Percentiles rank a stretch among this genome's conserved stretches.
phyloP scores from a whole-genome alignment of 1,140 invertebrate species.

The Eueides isabella region DNA sequence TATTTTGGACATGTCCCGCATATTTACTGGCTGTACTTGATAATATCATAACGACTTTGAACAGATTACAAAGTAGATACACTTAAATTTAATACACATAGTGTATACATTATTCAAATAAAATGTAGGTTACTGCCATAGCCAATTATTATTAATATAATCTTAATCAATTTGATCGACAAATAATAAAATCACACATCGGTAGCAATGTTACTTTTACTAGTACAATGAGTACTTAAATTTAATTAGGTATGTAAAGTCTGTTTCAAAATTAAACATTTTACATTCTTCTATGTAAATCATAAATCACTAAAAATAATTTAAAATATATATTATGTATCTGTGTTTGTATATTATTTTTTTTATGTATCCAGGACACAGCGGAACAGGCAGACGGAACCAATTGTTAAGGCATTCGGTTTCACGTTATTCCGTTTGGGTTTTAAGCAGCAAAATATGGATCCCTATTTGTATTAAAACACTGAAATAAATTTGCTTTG shows the following conservation, averaged over 20 bases:
- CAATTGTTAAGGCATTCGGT: no score
- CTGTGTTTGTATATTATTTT: no score
- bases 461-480: no score
- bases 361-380: no score
- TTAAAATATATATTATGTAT: no score
- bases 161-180: slow-evolving; percentile 42
- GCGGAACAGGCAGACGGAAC: no score
- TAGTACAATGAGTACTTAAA: slow-evolving; percentile 52
- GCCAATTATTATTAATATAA: neutral
- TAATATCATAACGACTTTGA: neutral
- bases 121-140: slow-evolving; percentile 6
- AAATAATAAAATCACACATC: slow-evolving; percentile 52
- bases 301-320: no score
- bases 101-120: neutral
- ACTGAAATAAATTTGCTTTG: no score
- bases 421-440: no score
- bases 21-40: slow-evolving; percentile 4
- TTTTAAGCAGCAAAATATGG: no score
- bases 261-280: slow-evolving; percentile 25
- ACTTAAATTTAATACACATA: neutral
- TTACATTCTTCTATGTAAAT: neutral
- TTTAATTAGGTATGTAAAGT: slow-evolving; percentile 47
- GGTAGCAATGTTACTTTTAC: slow-evolving; percentile 46
- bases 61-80: neutral
- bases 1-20: slow-evolving; percentile 19